Base-by-base conservation (phyloP, 1,140 invertebrate genomes). In the Brachionus sp. region DNA sequence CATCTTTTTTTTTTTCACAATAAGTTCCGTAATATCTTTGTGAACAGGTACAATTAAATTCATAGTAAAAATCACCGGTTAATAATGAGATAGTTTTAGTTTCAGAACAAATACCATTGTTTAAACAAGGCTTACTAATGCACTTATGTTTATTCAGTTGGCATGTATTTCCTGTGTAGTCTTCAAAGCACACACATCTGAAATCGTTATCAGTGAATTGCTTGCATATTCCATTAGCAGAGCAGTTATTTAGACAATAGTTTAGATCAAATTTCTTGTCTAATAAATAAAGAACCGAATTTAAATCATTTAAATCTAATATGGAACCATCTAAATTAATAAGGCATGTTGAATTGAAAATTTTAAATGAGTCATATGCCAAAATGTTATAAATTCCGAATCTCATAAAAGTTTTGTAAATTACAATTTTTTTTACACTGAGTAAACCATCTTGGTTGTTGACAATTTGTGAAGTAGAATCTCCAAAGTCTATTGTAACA, bases 1-100 rank as follows among this genome's bases (percentile, higher is more conserved):
- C 68, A 16, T 73, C 13, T 42, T 73, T 73, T 12, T 39, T n/a
- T 4, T 42, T 19, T 73, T 73, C 68, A 73, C 68, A 73, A 39
- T 23, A 16, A 7, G 19, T 73, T 0, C 68, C 68, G 19, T 73
- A 73, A 73, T 39, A 70, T 39, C 37, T 73, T 39, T 73, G n/a
- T 7, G 33, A 4, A 73, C 68, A 73, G 16, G 5, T 23, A 73
- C 68, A 73, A n/a, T 39, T n/a, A 73, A 16, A 73, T 16, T 39
- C 35, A 19, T 66, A 66, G 23, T 39, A 16, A 7, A 39, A 7
- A 39, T 73, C 0, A 44, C 39, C 37, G 3, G 68, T 39, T 16
- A 39, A 23, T 0, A 7, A 35, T 4, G 64, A 35, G 5, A 37
- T 66, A 13, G 16, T 33, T 13, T 66, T 66, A 5, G 33, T 33